Evolutionary conservation across 2,113 vertebrate genomes (phyloP).

Genomic region (Pelvicachromis taeniatus): DNA sequence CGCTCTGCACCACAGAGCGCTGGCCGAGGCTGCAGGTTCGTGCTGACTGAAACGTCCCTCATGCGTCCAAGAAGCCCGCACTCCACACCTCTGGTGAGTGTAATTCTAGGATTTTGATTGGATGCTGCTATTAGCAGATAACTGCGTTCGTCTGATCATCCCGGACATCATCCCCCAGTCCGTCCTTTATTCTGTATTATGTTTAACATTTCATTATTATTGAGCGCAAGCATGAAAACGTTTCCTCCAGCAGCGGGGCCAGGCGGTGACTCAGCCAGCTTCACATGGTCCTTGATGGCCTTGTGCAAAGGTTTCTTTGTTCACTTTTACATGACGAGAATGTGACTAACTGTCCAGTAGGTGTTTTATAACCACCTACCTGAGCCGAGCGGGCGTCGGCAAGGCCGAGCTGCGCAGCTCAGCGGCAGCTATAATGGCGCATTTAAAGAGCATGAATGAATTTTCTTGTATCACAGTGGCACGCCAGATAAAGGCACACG

Average conservation of each 20-base stretch:
- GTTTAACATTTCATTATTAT: not conserved
- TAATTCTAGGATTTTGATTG: not conserved
- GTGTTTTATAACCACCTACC: not conserved
- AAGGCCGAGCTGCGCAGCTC: not conserved
- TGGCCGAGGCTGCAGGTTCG: too few relatives aligned
- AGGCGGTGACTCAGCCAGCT: not conserved
- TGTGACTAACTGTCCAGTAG: not conserved
- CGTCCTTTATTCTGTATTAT: not conserved
- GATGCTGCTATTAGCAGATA: not conserved
- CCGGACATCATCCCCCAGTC: too few relatives aligned
- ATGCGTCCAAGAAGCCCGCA: not conserved
- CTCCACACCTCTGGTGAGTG: not conserved
- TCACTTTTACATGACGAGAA: rapidly evolving
- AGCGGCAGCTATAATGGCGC: not conserved
- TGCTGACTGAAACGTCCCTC: too few relatives aligned
- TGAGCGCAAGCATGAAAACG: not conserved
- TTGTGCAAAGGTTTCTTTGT: not conserved
- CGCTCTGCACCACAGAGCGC: too few relatives aligned
- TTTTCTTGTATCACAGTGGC: not conserved
- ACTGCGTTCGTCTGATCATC: too few relatives aligned
- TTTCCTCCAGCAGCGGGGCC: not conserved
- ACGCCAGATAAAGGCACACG: not conserved
- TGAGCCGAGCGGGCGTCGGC: not conserved
- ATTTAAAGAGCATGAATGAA: not conserved
- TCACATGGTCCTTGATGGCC: not conserved